These are phyloP conservation scores for Rhagium mordax DNA, from an alignment of 2,888 invertebrate genomes.

Conservation along the genomic window DNA sequence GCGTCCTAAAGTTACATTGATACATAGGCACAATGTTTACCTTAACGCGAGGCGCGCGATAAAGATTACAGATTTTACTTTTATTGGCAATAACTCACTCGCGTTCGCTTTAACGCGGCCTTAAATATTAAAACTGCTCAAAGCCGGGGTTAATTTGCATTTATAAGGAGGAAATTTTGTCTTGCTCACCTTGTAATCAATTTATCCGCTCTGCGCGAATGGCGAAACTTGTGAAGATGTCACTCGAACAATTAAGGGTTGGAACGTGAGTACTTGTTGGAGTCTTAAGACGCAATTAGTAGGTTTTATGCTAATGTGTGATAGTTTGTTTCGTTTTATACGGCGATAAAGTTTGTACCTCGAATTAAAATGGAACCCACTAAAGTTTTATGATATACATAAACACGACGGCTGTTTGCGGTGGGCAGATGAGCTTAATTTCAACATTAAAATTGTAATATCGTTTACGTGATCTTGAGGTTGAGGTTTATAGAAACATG, in stretches of 20 bases:
- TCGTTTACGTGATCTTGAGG: not conserved
- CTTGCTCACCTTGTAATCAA: conserved; percentile 14
- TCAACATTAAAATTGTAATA: not conserved
- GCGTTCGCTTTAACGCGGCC: not conserved
- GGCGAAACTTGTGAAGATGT: conserved; percentile 20
- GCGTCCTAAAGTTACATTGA: too few species aligned
- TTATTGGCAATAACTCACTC: conserved; percentile 11
- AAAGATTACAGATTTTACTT: not conserved
- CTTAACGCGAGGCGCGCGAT: not conserved
- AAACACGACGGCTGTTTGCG: not conserved
- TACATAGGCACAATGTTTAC: not conserved
- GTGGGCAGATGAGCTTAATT: not conserved
- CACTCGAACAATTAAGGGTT: conserved; percentile 18
- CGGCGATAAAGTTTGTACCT: conserved; percentile 2
- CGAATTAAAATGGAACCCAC: not conserved
- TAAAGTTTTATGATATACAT: conserved; percentile 12
- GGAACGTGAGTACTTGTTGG: not conserved
- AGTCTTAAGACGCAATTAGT: conserved; percentile 12
- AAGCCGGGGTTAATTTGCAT: conserved; percentile 1
- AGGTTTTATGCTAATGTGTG: conserved; percentile 6
- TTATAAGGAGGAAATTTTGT: not conserved
- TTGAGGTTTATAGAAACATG: too few species aligned
- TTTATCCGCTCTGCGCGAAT: not conserved
- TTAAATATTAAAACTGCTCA: conserved; percentile 17
- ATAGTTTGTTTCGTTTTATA: conserved; percentile 11